phyloP scores from a whole-genome alignment of 2,113 vertebrate genomes.

The Xiphorhynchus elegans region DNA sequence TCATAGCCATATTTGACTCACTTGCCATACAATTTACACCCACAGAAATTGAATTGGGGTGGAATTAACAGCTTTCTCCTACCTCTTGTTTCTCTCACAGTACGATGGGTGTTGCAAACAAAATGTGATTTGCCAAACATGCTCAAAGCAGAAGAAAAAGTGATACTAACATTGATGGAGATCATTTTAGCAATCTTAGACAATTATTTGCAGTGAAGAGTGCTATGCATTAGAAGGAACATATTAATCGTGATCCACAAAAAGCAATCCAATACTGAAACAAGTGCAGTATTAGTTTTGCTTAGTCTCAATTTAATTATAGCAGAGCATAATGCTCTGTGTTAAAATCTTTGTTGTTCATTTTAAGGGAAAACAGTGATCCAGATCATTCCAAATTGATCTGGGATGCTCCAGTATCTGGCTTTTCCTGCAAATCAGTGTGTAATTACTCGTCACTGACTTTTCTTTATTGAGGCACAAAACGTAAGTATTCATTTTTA shows the following conservation, averaged over 20 bases:
- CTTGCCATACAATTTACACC: conserved; percentile 1
- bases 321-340: not conserved
- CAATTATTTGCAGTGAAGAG: not conserved
- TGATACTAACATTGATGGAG: not conserved
- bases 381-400: not conserved
- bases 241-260: not conserved
- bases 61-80: conserved; percentile 1
- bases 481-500: conserved; percentile 51
- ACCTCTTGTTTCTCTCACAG: not conserved
- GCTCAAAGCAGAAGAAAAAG: not conserved
- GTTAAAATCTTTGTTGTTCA: not conserved
- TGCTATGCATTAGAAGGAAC: not conserved
- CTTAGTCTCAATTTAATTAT: not conserved
- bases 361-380: not conserved
- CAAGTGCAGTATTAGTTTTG: not conserved
- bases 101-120: not conserved
- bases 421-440: conserved; percentile 30
- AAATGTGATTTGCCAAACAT: not conserved
- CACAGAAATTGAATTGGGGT: not conserved
- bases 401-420: conserved; percentile 3
- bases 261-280: conserved; percentile 4
- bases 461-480: conserved; percentile 38
- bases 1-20: conserved; percentile 2
- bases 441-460: conserved; percentile 35
- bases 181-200: not conserved